Percentiles rank a stretch among this genome's conserved stretches.
These are phyloP conservation scores for Thymallus thymallus DNA, from an alignment of 2,113 vertebrate species.

Conservation along the genomic window DNA sequence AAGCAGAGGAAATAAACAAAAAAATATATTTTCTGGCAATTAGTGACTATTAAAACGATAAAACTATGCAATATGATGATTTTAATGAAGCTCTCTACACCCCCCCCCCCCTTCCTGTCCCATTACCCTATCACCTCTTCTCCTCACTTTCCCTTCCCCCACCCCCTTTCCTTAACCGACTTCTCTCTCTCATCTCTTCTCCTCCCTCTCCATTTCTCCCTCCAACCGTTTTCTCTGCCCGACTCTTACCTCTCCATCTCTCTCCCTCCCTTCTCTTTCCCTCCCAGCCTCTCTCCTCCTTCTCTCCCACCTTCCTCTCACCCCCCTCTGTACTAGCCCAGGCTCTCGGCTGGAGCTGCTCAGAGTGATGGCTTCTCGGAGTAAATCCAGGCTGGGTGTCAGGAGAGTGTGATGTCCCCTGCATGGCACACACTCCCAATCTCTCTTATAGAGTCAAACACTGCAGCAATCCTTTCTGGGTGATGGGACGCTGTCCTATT, in stretches of 20 bases:
- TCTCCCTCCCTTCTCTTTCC: background rate
- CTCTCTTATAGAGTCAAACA: conserved; percentile 20
- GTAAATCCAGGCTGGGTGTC: conserved; percentile 30
- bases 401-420: conserved; percentile 25
- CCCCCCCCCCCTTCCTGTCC: background rate
- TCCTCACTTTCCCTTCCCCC: background rate
- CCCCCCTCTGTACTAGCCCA: background rate
- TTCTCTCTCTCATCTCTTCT: background rate
- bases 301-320: conserved; percentile 4
- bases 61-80: background rate
- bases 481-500: no score
- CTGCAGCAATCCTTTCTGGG: conserved; percentile 5
- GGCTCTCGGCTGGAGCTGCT: conserved; percentile 16
- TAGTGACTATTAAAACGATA: background rate
- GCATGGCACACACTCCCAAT: conserved; percentile 32
- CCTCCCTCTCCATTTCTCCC: no score
- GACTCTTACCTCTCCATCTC: background rate
- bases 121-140: background rate
- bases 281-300: conserved; percentile 1
- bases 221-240: background rate
- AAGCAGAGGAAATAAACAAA: background rate
- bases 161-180: background rate
- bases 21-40: background rate
- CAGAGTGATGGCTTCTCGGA: conserved; percentile 23
- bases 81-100: background rate